phyloP scores from a whole-genome alignment of 2,113 vertebrate species.

The Salvelinus namaycush region DNA sequence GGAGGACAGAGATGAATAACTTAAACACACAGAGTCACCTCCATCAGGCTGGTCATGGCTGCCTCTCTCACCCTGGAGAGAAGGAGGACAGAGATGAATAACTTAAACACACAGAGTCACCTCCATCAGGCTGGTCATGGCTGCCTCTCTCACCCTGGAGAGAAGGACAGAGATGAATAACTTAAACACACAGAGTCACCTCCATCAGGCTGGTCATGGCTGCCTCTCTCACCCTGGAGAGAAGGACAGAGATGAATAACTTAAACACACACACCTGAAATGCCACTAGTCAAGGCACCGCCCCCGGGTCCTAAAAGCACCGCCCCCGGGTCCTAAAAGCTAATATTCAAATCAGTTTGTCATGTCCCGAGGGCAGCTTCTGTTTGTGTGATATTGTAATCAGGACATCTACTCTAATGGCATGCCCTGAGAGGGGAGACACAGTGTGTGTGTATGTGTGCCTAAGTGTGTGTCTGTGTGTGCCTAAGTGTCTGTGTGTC shows the following conservation, averaged over 20 bases:
- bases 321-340: background rate
- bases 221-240: conserved; percentile 87
- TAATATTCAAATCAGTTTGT: conserved; percentile 25
- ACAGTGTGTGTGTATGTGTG: background rate
- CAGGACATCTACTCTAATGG: conserved; percentile 14
- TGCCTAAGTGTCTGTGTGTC: too few relatives aligned
- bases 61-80: too few relatives aligned
- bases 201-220: conserved; percentile 65
- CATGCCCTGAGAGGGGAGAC: conserved; percentile 3
- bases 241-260: background rate
- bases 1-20: background rate
- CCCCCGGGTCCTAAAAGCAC: background rate
- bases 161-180: background rate
- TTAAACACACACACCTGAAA: background rate
- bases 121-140: conserved; percentile 61
- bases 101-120: background rate
- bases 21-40: too few relatives aligned
- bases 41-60: too few relatives aligned
- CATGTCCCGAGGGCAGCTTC: conserved; percentile 28
- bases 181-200: background rate
- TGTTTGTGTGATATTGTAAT: conserved; percentile 37
- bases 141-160: conserved; percentile 88
- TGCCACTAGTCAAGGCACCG: background rate
- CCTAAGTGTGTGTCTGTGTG: too few relatives aligned
- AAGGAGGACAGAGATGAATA: too few relatives aligned